These are phyloP conservation scores for Semnornis frantzii DNA, from an alignment of 2,113 vertebrate species.

Conservation along the genomic window DNA sequence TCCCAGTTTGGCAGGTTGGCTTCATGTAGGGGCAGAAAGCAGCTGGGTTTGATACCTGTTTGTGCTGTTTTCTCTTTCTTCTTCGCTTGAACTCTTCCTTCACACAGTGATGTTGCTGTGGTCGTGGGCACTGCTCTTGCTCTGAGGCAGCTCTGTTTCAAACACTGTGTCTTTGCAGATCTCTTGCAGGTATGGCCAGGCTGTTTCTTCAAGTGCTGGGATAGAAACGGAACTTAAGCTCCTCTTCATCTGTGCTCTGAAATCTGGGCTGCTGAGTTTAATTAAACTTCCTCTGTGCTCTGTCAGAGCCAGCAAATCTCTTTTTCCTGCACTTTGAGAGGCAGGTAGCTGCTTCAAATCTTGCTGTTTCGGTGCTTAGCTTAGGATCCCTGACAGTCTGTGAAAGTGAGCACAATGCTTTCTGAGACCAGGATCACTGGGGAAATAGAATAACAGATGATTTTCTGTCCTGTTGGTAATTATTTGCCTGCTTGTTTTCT, in stretches of 20 bases:
- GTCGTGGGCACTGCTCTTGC: accelerated
- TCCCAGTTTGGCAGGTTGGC: neutral
- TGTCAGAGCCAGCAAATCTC: neutral
- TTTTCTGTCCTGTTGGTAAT: neutral
- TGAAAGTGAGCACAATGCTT: accelerated
- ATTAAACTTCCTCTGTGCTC: neutral
- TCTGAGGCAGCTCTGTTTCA: neutral
- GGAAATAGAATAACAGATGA: accelerated
- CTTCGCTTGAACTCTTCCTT: neutral
- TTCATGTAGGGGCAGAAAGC: neutral
- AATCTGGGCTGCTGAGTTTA: neutral
- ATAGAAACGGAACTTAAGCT: neutral
- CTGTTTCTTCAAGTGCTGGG: neutral
- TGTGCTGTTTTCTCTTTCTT: neutral
- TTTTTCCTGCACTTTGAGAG: neutral
- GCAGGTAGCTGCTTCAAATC: neutral
- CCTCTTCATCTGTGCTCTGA: neutral
- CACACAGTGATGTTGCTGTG: accelerated
- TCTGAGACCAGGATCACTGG: accelerated
- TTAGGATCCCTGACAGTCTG: neutral
- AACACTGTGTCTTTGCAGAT: neutral
- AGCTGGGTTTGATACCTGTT: neutral
- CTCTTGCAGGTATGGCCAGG: accelerated
- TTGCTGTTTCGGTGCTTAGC: neutral
- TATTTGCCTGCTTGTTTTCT: neutral